Conservation (phyloP, 2,888 invertebrate genomes). For the Matsumyia berberina region DNA sequence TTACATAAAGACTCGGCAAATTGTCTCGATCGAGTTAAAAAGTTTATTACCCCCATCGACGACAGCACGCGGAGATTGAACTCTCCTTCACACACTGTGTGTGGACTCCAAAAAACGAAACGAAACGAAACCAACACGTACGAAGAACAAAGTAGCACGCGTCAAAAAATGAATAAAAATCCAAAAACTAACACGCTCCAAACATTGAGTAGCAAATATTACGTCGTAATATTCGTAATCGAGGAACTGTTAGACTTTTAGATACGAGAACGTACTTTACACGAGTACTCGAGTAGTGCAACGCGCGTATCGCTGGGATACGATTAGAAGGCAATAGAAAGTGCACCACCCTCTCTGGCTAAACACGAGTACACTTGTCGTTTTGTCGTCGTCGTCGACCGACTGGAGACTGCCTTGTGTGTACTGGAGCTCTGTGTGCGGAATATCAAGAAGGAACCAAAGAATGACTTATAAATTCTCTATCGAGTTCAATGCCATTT, state of each 20-base stretch:
- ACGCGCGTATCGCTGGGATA: constrained; percentile 26
- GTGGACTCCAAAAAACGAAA: constrained; percentile 6
- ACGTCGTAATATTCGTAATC: constrained; percentile 62
- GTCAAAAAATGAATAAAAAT: constrained; percentile 37
- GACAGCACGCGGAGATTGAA: constrained; percentile 57
- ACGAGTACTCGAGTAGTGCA: constrained; percentile 12
- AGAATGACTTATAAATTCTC: constrained; percentile 66
- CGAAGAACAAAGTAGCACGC: constrained; percentile 24
- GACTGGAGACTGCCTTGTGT: constrained; percentile 58
- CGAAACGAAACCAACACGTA: constrained; percentile 47
- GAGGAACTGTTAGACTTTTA: constrained; percentile 44
- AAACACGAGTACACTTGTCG: constrained; percentile 53
- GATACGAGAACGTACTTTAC: constrained; percentile 25
- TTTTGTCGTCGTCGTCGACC: constrained; percentile 50
- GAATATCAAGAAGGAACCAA: constrained; percentile 63
- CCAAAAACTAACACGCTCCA: constrained; percentile 22
- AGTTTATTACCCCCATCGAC: constrained; percentile 66
- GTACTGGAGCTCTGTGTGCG: constrained; percentile 20
- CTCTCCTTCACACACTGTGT: constrained; percentile 7
- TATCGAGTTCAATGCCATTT: constrained; percentile 76
- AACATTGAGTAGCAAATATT: constrained; percentile 22
- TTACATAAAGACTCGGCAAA: constrained; percentile 62
- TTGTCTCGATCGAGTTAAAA: constrained; percentile 59
- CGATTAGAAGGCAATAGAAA: constrained; percentile 66
- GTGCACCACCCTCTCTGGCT: constrained; percentile 58